Base-by-base conservation (phyloP, 1,140 invertebrate species). In the Lanistes nyassanus region DNA sequence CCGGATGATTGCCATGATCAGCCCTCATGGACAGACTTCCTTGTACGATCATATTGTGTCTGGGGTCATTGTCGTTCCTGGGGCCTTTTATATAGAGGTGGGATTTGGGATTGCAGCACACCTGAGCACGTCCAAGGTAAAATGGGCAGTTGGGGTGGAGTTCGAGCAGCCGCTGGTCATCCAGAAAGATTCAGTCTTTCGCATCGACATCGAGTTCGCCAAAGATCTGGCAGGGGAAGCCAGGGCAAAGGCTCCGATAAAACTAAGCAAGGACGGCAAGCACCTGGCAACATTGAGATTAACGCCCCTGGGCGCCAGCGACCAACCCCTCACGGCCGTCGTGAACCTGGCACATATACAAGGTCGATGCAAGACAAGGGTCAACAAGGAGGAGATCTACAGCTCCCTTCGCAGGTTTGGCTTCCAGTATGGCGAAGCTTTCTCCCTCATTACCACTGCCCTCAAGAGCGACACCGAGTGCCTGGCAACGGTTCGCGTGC, bases 341-440 rank as follows among this genome's bases (percentile, higher is more conserved):
- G 51, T 76, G 62, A 76, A 76, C 58, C 55, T 82, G 39, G 58
- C 68, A 47, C 75, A 76, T 31, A 80, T 82, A 19, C 62, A 76
- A 58, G 64, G 65, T 29, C 77, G 80, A 60, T 85, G 80, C 71
- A 76, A 53, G 66, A 47, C 76, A 3, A 47, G 60, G 9, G 69
- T 79, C 31, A 55, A 72, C 16, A 76, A 76, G 69, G 71, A 81
- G 51, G 68, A 81, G 31, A 80, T 78, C 13, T 84, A 84, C 64
- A 67, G 55, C 53, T 72, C 56, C 13, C 71, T 84, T 3, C 62
- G 79, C 39, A 67, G 71, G 36, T 65, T 80, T 29, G 82, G 82
- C 11, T 81, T 83, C 71, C 58, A 75, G 7, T 84, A 82, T 65
- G 83, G 83, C 7, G 76, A 80, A 19, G 73, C 66, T 0, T 69